phyloP scores from a whole-genome alignment of 2,888 invertebrate genomes.

The Busseola fusca region DNA sequence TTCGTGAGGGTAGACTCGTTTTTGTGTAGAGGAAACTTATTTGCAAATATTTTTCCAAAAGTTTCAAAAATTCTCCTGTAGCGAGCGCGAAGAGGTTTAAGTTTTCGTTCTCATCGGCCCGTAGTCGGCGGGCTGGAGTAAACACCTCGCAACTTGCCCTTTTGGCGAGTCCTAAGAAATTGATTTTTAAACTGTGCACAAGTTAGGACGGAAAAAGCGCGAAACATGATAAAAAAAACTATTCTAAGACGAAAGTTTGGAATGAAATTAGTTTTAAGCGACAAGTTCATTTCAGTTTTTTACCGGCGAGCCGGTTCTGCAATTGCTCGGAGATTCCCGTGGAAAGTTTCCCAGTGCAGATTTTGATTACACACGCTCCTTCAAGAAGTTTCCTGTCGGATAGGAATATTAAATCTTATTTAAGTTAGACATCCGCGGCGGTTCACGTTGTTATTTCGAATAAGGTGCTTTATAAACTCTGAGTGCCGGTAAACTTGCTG shows the following conservation, averaged over 20 bases:
- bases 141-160: constrained; percentile 84
- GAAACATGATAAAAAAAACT: constrained; percentile 82
- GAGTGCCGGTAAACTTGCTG: constrained; percentile 72
- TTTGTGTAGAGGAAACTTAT: constrained; percentile 74
- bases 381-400: constrained; percentile 85
- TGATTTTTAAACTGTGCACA: constrained; percentile 87
- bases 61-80: constrained; percentile 75
- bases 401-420: constrained; percentile 89
- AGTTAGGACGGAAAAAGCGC: constrained; percentile 77
- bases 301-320: constrained; percentile 81
- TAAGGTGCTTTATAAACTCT: constrained; percentile 86
- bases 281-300: constrained; percentile 88
- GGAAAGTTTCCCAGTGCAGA: constrained; percentile 85
- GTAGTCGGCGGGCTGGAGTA: constrained; percentile 72
- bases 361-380: constrained; percentile 89
- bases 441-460: constrained; percentile 87
- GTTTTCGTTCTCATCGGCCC: constrained; percentile 76
- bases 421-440: constrained; percentile 87
- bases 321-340: constrained; percentile 84
- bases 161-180: constrained; percentile 80
- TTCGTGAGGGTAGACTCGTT: constrained; percentile 67
- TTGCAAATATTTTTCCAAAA: constrained; percentile 78
- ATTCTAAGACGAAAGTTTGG: constrained; percentile 85
- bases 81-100: constrained; percentile 70
- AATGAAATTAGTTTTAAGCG: constrained; percentile 88